Evolutionary conservation across 2,113 vertebrate species (phyloP).

Genomic region (Todiramphus chloris): DNA sequence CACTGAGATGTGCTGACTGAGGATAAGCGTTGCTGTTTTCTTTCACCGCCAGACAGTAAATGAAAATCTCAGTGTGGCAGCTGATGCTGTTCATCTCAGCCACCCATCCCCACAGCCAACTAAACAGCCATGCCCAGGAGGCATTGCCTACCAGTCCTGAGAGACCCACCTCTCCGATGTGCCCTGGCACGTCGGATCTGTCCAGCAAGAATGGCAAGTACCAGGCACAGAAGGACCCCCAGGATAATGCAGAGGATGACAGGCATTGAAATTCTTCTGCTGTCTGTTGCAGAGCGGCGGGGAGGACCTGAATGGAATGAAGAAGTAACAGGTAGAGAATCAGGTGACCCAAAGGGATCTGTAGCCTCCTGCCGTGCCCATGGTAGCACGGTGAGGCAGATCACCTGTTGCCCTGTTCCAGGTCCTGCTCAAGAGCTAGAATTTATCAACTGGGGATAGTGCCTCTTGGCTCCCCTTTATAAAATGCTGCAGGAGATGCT

Average conservation of each 20-base stretch:
- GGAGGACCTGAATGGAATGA: not conserved
- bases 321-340: not conserved
- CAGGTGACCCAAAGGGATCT: not conserved
- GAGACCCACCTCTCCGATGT: constrained; percentile 3
- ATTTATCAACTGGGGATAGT: not conserved
- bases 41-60: not conserved
- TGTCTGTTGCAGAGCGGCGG: not conserved
- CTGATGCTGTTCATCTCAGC: not conserved
- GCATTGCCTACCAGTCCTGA: not conserved
- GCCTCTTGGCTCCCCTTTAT: not conserved
- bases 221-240: constrained; percentile 26
- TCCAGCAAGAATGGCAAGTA: constrained; percentile 31
- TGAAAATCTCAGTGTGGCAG: not conserved
- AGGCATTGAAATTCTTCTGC: not conserved
- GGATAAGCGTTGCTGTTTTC: not conserved
- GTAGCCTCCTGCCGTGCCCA: not conserved
- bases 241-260: constrained; percentile 49
- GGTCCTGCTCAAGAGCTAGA: not conserved
- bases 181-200: constrained; percentile 6
- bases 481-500: not conserved
- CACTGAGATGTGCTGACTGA: not conserved
- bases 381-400: not conserved
- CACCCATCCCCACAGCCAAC: not conserved
- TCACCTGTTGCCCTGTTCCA: not conserved
- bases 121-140: not conserved